Conservation (phyloP, 2,888 invertebrate species). For the Latheticus oryzae region DNA sequence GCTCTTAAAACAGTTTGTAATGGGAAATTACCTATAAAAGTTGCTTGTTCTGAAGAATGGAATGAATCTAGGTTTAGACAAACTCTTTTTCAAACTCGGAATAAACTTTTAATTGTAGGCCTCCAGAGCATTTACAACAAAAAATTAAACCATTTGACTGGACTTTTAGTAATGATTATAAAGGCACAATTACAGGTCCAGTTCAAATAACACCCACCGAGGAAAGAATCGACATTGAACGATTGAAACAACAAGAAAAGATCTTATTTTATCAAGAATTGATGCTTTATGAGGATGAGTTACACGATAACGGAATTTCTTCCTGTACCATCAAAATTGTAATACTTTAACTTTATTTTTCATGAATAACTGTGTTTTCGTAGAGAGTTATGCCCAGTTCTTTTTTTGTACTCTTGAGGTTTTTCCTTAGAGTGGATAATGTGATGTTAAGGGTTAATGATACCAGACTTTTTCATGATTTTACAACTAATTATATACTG, state of each 20-base stretch:
- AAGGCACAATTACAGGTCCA: slow-evolving; percentile 78
- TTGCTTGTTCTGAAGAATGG: slow-evolving; percentile 93
- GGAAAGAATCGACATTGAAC: slow-evolving; percentile 86
- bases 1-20: slow-evolving; percentile 85
- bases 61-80: slow-evolving; percentile 83
- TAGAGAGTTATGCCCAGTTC: slow-evolving; percentile 97
- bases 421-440: slow-evolving; percentile 94
- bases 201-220: slow-evolving; percentile 73
- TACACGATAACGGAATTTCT: slow-evolving; percentile 97
- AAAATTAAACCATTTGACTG: slow-evolving; percentile 94
- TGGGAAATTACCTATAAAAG: slow-evolving; percentile 80
- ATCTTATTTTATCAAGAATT: slow-evolving; percentile 96
- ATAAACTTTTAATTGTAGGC: slow-evolving; percentile 67
- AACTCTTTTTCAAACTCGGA: slow-evolving; percentile 7
- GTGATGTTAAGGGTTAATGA: slow-evolving; percentile 90
- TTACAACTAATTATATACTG: slow-evolving; percentile 80
- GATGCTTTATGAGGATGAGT: slow-evolving; percentile 96
- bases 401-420: slow-evolving; percentile 90
- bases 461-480: slow-evolving; percentile 86
- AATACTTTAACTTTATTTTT: slow-evolving; percentile 46
- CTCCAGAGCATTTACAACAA: slow-evolving; percentile 75
- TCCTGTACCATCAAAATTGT: slow-evolving; percentile 93
- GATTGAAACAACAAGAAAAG: slow-evolving; percentile 88
- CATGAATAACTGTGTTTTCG: slow-evolving; percentile 51
- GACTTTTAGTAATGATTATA: slow-evolving; percentile 95